Evolutionary conservation across 2,113 vertebrate species (phyloP).

Genomic region (Varanus salvator): DNA sequence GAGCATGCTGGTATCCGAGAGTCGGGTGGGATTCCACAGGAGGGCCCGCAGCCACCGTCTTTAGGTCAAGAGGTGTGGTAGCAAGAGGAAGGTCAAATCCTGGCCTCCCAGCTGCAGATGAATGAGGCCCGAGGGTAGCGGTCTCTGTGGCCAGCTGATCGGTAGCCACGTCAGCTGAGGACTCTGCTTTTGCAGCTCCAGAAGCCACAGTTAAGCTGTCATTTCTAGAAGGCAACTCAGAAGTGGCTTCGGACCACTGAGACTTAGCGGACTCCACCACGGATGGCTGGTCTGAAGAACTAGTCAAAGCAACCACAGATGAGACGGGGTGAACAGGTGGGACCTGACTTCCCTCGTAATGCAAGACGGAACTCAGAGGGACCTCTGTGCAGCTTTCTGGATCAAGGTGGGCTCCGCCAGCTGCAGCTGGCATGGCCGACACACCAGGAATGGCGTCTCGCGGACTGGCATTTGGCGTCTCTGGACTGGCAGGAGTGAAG

Average conservation of each 20-base stretch:
- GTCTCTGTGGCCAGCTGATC: neutral
- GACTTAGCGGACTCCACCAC: neutral
- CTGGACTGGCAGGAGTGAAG: too few species aligned
- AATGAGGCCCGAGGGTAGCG: neutral
- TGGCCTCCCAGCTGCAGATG: neutral
- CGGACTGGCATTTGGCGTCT: too few species aligned
- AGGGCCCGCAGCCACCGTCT: too few species aligned
- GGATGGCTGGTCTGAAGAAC: neutral
- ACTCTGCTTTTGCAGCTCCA: neutral
- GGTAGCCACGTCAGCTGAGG: neutral
- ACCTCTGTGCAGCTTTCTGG: neutral
- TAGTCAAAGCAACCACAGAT: neutral
- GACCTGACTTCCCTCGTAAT: neutral
- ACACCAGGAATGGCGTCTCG: neutral
- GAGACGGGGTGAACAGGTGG: too few species aligned
- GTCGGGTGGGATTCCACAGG: accelerated
- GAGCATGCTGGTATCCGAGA: accelerated
- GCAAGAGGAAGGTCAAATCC: too few species aligned
- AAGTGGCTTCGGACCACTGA: neutral
- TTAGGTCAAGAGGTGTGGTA: too few species aligned
- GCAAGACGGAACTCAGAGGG: neutral
- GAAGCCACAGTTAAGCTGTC: neutral
- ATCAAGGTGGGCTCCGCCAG: neutral
- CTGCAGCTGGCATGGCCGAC: neutral
- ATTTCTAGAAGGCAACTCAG: neutral